These are phyloP conservation scores for Zelostemma sp. DNA, from an alignment of 1,140 invertebrate species.

Conservation along the genomic window DNA sequence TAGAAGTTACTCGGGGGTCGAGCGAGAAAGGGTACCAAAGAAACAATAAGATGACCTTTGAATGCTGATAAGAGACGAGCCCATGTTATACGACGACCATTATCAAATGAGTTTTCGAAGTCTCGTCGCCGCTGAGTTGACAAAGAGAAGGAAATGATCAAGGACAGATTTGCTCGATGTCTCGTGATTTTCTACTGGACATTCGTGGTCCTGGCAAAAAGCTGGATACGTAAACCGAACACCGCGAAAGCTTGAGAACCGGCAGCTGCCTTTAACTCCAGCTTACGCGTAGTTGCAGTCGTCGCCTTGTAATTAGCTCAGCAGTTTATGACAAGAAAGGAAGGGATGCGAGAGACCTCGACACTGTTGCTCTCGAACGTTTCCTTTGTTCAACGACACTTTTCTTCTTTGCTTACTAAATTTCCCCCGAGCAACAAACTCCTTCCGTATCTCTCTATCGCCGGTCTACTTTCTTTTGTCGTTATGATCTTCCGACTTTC, in stretches of 20 bases:
- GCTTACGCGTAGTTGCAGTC: constrained; percentile 44
- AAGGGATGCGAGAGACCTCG: constrained; percentile 13
- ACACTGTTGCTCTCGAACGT: neutral
- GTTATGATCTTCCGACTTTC: too few species aligned
- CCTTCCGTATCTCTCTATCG: too few species aligned
- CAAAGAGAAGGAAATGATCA: too few species aligned
- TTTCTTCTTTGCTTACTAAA: too few species aligned
- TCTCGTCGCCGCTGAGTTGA: too few species aligned
- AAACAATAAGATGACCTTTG: constrained; percentile 63
- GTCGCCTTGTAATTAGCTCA: constrained; percentile 57
- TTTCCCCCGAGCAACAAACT: too few species aligned
- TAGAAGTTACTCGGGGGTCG: constrained; percentile 27
- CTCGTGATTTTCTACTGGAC: too few species aligned
- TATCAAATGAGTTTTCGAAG: too few species aligned
- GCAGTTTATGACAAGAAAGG: constrained; percentile 47
- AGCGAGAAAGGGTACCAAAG: constrained; percentile 31
- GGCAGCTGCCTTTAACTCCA: constrained; percentile 55
- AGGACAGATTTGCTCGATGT: too few species aligned
- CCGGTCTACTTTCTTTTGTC: too few species aligned
- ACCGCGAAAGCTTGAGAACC: constrained; percentile 53
- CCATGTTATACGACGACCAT: too few species aligned
- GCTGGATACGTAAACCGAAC: constrained; percentile 30
- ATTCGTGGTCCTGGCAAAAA: constrained; percentile 56
- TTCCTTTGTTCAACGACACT: neutral
- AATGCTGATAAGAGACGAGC: constrained; percentile 10